A percentile compares a stretch with the other conserved stretches of the same genome.
Conservation (phyloP, 1,140 invertebrate species). For the Ceratina calcarata region DNA sequence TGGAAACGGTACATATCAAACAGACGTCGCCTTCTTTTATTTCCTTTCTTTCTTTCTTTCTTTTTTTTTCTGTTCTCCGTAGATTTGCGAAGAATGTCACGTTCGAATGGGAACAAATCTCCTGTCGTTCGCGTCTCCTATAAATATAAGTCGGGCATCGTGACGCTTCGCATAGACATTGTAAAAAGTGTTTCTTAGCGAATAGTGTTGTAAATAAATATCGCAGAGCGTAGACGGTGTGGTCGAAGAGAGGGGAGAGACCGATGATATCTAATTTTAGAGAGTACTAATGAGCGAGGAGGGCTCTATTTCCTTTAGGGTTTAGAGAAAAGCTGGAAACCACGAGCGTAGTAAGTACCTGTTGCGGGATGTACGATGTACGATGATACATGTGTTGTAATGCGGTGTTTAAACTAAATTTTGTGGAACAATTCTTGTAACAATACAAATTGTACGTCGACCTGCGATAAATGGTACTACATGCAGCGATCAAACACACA, state of each 20-base stretch:
- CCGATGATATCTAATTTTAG: neutral
- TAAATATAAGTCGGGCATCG: slow-evolving; percentile 7
- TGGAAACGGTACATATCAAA: slow-evolving; percentile 65
- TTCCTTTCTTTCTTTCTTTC: slow-evolving; percentile 17
- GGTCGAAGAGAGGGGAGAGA: neutral
- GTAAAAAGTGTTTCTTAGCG: slow-evolving; percentile 35
- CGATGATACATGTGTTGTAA: slow-evolving; percentile 30
- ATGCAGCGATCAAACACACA: neutral
- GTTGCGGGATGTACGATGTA: slow-evolving; percentile 56
- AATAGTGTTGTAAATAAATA: slow-evolving; percentile 44
- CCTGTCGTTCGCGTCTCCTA: slow-evolving; percentile 17
- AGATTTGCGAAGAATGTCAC: neutral
- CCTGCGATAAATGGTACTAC: slow-evolving; percentile 41
- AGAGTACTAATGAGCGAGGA: neutral
- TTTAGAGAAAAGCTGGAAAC: slow-evolving; percentile 13
- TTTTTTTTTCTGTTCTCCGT: neutral
- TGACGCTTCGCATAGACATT: slow-evolving; percentile 20
- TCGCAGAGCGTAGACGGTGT: slow-evolving; percentile 22
- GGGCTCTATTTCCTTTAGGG: neutral
- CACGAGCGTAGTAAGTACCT: slow-evolving; percentile 66
- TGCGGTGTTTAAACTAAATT: slow-evolving; percentile 28
- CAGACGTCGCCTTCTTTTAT: slow-evolving; percentile 56
- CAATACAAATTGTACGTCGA: slow-evolving; percentile 47
- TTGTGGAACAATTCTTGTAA: slow-evolving; percentile 29
- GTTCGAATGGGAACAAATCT: slow-evolving; percentile 14